Conservation (phyloP, 30 jellyfish, hydroid and myxozoan genomes). For the Turritopsis dohrnii region DNA sequence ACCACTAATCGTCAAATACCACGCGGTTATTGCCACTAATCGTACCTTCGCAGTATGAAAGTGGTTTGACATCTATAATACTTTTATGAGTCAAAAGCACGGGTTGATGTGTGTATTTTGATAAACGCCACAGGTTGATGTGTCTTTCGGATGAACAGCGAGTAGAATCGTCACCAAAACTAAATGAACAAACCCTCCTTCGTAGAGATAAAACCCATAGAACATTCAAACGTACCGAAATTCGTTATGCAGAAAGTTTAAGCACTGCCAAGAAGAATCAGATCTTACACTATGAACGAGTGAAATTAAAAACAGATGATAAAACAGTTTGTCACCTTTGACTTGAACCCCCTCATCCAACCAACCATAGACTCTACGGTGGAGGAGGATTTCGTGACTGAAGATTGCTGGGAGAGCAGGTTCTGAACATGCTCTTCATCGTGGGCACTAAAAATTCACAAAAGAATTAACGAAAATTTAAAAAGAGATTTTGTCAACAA, state of each 20-base stretch:
- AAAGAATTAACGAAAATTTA: no score
- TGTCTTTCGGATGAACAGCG: background rate
- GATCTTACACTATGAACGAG: background rate
- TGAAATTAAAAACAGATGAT: background rate
- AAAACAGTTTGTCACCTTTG: conserved; percentile 32
- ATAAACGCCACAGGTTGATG: background rate
- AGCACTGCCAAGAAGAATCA: background rate
- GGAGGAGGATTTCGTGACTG: conserved; percentile 19
- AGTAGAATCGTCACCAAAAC: background rate
- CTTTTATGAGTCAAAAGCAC: background rate
- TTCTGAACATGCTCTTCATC: conserved; percentile 94
- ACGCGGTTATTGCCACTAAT: background rate
- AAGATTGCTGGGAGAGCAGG: conserved; percentile 40
- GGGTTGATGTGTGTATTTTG: background rate
- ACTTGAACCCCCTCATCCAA: conserved; percentile 34
- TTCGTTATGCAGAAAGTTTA: background rate
- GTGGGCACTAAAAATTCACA: conserved; percentile 59
- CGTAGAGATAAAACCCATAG: background rate
- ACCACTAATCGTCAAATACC: background rate
- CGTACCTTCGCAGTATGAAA: no score
- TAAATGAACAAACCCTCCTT: background rate
- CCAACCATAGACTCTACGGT: conserved; percentile 25
- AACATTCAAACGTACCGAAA: background rate
- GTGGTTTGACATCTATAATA: background rate
- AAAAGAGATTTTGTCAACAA: no score